Conservation (phyloP, 1,140 invertebrate species). For the Aporrectodea caliginosa region DNA sequence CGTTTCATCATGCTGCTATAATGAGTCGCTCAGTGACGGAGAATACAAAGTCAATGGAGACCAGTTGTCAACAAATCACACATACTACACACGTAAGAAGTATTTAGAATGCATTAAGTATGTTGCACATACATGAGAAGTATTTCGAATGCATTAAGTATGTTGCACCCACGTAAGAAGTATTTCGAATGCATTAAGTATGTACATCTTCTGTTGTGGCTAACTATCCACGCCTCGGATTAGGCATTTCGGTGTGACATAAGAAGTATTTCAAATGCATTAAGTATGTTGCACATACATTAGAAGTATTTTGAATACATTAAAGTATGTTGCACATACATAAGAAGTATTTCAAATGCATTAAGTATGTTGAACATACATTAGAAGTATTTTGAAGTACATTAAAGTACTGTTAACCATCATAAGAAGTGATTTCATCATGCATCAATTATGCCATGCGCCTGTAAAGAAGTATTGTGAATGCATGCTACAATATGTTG, state of each 20-base stretch:
- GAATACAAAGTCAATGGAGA: not conserved
- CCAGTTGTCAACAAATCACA: not conserved
- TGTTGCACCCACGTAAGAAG: not conserved
- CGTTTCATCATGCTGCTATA: constrained; percentile 16
- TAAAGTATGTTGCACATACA: not conserved
- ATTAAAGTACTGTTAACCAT: too few species aligned
- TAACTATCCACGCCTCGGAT: too few species aligned
- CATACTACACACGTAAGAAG: not conserved
- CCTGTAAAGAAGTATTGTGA: too few species aligned
- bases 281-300: not conserved
- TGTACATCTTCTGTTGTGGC: too few species aligned
- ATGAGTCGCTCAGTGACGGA: constrained; percentile 18
- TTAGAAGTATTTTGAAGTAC: not conserved
- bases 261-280: not conserved
- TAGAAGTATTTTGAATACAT: not conserved
- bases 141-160: not conserved
- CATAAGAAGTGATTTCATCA: too few species aligned
- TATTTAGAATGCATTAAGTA: not conserved
- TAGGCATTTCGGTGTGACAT: too few species aligned
- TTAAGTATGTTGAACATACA: not conserved
- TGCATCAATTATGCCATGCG: too few species aligned
- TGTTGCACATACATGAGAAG: not conserved
- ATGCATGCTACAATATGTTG: too few species aligned
- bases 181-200: not conserved
- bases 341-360: not conserved